Evolutionary conservation across 2,888 invertebrate genomes (phyloP).

Genomic region (Priocnemis perturbator): DNA sequence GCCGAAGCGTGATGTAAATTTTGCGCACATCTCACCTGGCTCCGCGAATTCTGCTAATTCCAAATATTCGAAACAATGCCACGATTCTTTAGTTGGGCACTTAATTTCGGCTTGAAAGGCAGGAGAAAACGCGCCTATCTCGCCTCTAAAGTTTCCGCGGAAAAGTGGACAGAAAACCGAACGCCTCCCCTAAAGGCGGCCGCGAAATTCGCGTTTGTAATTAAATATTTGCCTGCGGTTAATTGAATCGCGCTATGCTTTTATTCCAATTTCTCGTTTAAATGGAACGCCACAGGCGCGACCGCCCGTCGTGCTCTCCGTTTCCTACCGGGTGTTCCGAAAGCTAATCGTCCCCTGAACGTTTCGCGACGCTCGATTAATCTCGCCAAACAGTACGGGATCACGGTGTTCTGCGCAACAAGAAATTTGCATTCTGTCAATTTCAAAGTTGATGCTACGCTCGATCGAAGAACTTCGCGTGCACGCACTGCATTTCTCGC

Average conservation of each 20-base stretch:
- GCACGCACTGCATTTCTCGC: no score
- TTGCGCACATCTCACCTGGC: no score
- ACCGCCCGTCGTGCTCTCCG: constrained; percentile 29
- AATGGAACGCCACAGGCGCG: constrained; percentile 45
- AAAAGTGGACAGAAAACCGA: constrained; percentile 38
- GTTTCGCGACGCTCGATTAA: background rate
- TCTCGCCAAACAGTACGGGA: background rate
- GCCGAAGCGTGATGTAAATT: background rate
- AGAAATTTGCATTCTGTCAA: no score
- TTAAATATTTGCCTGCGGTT: constrained; percentile 61
- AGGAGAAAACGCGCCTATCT: no score
- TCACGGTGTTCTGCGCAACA: no score
- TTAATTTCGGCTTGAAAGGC: background rate
- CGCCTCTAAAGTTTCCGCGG: constrained; percentile 11
- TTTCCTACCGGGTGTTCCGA: constrained; percentile 8
- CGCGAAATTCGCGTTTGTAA: constrained; percentile 58
- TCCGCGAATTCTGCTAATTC: no score
- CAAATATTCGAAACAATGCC: no score
- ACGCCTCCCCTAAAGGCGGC: no score
- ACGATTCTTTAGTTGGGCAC: no score
- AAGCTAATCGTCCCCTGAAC: background rate
- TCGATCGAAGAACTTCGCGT: no score
- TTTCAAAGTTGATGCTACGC: no score
- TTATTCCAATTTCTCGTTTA: constrained; percentile 58
- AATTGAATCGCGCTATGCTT: constrained; percentile 59